Conservation (phyloP, 1,140 invertebrate species). For the Zaprionus inermis region DNA sequence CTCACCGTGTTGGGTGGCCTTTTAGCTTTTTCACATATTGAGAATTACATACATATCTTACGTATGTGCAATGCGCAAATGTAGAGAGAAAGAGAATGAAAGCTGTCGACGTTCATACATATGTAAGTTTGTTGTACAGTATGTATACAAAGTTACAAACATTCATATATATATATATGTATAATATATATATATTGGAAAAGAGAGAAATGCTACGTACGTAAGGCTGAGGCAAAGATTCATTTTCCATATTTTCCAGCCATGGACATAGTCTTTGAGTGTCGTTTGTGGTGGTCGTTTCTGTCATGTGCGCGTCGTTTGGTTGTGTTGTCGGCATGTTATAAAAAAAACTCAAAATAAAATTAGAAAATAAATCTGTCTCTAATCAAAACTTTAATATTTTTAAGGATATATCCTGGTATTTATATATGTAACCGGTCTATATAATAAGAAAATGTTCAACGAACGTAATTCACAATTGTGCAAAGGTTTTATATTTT, state of each 20-base stretch:
- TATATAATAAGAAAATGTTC: not conserved
- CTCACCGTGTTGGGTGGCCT: not conserved
- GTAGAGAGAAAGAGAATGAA: not conserved
- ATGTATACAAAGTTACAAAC: not conserved
- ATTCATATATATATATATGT: not conserved
- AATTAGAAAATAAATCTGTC: not conserved
- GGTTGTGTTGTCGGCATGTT: constrained; percentile 57
- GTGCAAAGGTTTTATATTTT: not conserved
- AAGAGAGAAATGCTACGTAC: constrained; percentile 4
- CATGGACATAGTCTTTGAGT: constrained; percentile 66
- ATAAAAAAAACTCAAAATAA: constrained; percentile 30
- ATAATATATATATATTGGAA: not conserved
- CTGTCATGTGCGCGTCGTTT: constrained; percentile 71
- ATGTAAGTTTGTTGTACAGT: not conserved
- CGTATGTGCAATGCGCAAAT: not conserved
- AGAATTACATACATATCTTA: not conserved
- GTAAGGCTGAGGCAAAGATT: constrained; percentile 44
- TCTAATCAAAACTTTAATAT: not conserved
- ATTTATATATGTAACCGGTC: not conserved
- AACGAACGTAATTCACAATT: not conserved
- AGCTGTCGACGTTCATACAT: not conserved
- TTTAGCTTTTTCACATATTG: not conserved
- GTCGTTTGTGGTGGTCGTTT: constrained; percentile 72
- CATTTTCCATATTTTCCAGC: constrained; percentile 67
- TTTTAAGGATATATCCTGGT: not conserved